Evolutionary conservation across 2,888 invertebrate species (phyloP), one percentile per base, ranked within the genome.

Genomic region (Lacanobia oleracea): DNA sequence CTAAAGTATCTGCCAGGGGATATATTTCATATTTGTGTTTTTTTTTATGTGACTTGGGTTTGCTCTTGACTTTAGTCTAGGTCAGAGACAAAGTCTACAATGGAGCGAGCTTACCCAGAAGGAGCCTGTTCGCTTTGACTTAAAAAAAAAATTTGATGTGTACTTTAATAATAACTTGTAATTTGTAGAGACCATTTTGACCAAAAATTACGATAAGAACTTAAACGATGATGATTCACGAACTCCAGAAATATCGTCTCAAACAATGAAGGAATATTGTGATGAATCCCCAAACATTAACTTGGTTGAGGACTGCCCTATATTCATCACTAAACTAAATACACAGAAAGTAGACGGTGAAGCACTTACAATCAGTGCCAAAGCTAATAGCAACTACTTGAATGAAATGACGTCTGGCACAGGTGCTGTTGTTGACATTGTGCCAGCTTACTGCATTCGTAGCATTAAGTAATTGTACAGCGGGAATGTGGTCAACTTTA

Each of bases 381-480:
- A 60, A 74, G 21, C 18, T 16, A 67, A 2, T 27, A 59, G 50
- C 37, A 76, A 64, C 64, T 53, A 67, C 43, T 61, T 62, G 27
- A 77, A 69, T 51, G 21, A 77, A 75, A 27, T 56, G 43, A 45
- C 16, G 21, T 56, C 45, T 61, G 70, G 50, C 45, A 57, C 70
- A 77, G 61, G 56, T 62, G 45, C 51, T 76, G 18, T 9, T 54
- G 48, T 69, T 69, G 75, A 45, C 37, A 69, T 8, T 62, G 37
- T 68, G 57, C 70, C 70, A 75, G 61, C 56, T 56, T 23, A 51
- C 50, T n/a, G 61, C 51, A 57, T 40, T 62, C 12, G 37, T 18
- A 40, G 27, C 27, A 18, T 53, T 14, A 45, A 10, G 23, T 59
- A 33, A 76, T 48, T 53, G 14, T 45, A 8, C 45, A 57, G 45